phyloP scores from a whole-genome alignment of 2,888 invertebrate genomes.

The Stenotaenia linearis region DNA sequence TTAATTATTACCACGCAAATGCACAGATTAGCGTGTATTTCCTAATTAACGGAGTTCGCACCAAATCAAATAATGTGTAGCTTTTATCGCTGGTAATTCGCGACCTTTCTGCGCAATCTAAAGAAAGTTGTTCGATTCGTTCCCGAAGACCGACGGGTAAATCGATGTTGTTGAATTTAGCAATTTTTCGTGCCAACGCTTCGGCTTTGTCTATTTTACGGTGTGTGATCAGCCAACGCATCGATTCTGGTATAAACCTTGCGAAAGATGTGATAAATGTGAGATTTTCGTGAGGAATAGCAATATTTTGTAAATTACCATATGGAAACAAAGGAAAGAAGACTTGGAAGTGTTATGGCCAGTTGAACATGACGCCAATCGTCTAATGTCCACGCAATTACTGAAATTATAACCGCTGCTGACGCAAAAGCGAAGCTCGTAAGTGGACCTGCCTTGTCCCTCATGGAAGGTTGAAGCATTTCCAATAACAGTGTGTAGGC shows the following conservation, averaged over 20 bases:
- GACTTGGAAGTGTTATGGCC: constrained; percentile 49
- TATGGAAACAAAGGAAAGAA: constrained; percentile 48
- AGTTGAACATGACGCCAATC: constrained; percentile 54
- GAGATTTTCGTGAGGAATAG: too few relatives aligned
- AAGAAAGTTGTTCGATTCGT: not conserved
- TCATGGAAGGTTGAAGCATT: constrained; percentile 49
- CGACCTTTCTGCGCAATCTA: not conserved
- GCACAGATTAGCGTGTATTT: constrained; percentile 24
- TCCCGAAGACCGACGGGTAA: not conserved
- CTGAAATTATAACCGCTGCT: constrained; percentile 37
- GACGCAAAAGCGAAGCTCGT: constrained; percentile 46
- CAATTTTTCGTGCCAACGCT: constrained; percentile 24
- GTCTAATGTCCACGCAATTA: constrained; percentile 51
- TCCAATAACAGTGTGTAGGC: constrained; percentile 53
- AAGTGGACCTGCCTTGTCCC: constrained; percentile 51
- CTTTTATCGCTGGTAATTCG: not conserved
- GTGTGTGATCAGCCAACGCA: constrained; percentile 32
- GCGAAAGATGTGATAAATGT: too few relatives aligned
- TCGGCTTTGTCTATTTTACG: constrained; percentile 30
- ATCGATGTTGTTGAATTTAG: constrained; percentile 17
- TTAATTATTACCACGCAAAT: constrained; percentile 30
- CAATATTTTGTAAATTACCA: constrained; percentile 41
- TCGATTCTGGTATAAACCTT: constrained; percentile 35
- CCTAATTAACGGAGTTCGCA: constrained; percentile 28
- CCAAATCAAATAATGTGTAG: constrained; percentile 10